A percentile compares a stretch with the other conserved stretches of the same genome.
phyloP scores from a whole-genome alignment of 2,797 vertebrate genomes.

The Hephaestus fuliginosus region DNA sequence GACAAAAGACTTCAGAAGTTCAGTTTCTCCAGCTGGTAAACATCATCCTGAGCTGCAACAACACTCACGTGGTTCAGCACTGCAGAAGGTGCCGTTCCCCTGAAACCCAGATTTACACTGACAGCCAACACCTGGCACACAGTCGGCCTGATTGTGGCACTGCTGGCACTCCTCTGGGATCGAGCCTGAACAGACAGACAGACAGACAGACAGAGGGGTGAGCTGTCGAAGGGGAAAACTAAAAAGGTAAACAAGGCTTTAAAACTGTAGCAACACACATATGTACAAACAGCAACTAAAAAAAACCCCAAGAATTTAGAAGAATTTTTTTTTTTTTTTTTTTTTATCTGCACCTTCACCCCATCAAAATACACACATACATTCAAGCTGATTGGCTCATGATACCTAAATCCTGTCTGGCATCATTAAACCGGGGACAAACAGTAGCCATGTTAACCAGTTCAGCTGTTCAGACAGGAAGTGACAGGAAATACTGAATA shows the following conservation, averaged over 20 bases:
- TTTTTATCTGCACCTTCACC: not conserved
- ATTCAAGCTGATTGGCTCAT: not conserved
- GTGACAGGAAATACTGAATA: not conserved
- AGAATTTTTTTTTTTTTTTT: no score
- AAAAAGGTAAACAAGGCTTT: not conserved
- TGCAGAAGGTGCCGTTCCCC: conserved; percentile 91
- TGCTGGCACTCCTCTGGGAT: conserved; percentile 86
- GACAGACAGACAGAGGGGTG: not conserved
- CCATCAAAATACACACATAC: not conserved
- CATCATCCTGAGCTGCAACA: not conserved
- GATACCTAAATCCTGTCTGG: not conserved
- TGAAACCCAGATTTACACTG: conserved; percentile 89
- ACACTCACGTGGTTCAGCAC: conserved; percentile 83
- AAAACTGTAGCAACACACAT: not conserved
- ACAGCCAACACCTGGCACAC: conserved; percentile 85
- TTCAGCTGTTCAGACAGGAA: no score
- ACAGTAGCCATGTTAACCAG: no score
- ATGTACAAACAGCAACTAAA: not conserved
- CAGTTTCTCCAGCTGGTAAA: not conserved
- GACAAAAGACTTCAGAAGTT: not conserved
- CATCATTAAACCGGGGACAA: no score
- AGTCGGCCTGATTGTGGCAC: conserved; percentile 89
- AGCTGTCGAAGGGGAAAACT: not conserved
- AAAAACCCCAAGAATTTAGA: not conserved
- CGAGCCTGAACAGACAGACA: conserved; percentile 68